A percentile compares a stretch with the other conserved stretches of the same genome.
Conservation (phyloP, 2,888 invertebrate species). For the Agonum fuliginosum region DNA sequence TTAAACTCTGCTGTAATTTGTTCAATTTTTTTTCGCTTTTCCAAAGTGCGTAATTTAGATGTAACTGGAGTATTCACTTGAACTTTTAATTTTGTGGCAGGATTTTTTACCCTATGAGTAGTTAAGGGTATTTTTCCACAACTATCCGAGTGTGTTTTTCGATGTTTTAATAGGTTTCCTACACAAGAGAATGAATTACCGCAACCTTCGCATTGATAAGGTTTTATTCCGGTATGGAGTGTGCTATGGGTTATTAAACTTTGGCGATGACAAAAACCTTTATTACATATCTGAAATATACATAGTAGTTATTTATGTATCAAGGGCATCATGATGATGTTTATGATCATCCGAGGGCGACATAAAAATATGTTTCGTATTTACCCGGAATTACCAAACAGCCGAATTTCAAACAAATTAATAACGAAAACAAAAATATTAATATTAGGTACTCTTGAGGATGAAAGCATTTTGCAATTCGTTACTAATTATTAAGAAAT, state of each 20-base stretch:
- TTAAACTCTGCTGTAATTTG: conserved; percentile 7
- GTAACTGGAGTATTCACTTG: conserved; percentile 67
- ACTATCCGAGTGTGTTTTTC: conserved; percentile 72
- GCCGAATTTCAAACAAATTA: no score
- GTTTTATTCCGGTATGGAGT: conserved; percentile 73
- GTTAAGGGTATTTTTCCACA: conserved; percentile 71
- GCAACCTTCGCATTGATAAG: conserved; percentile 74
- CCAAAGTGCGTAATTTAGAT: conserved; percentile 65
- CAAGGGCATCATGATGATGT: no score
- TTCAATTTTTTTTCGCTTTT: conserved; percentile 62
- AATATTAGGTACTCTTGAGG: no score
- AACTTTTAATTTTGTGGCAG: conserved; percentile 68
- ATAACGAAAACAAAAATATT: no score
- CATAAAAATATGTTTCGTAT: neutral
- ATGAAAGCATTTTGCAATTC: no score
- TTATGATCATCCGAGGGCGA: no score
- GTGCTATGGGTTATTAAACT: conserved; percentile 74
- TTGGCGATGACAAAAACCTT: conserved; percentile 73
- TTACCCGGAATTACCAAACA: conserved; percentile 29
- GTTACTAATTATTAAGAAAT: no score
- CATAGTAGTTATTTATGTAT: neutral
- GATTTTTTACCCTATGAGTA: conserved; percentile 67
- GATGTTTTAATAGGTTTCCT: conserved; percentile 74
- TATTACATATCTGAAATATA: conserved; percentile 71
- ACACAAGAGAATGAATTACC: conserved; percentile 73